These are phyloP conservation scores for Dinoponera quadriceps DNA, from an alignment of 1,140 invertebrate genomes.

Conservation along the genomic window DNA sequence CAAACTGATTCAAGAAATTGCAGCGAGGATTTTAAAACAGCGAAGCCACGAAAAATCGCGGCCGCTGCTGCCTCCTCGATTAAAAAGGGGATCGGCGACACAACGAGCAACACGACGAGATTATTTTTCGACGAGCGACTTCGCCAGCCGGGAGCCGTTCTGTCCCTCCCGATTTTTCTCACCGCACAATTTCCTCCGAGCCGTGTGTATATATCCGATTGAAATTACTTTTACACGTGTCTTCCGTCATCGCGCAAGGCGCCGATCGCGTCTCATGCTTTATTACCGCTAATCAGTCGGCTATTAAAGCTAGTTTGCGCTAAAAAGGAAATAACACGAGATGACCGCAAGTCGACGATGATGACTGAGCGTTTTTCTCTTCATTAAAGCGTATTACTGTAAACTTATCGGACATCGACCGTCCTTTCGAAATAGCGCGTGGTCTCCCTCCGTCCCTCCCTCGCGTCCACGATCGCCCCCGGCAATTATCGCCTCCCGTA, in stretches of 20 bases:
- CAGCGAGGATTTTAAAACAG: slow-evolving; percentile 58
- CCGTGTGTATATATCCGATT: background rate
- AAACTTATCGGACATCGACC: background rate
- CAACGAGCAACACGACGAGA: slow-evolving; percentile 24
- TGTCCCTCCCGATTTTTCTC: slow-evolving; percentile 48
- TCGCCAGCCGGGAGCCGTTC: slow-evolving; percentile 13
- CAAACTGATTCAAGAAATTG: slow-evolving; percentile 59
- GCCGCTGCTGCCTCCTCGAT: slow-evolving; percentile 40
- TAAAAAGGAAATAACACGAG: slow-evolving; percentile 32
- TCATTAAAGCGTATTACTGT: slow-evolving; percentile 10
- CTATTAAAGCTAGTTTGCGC: slow-evolving; percentile 46
- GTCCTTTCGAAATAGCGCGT: background rate
- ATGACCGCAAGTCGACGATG: slow-evolving; percentile 22
- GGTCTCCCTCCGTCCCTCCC: too few species aligned
- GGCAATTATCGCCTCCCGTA: slow-evolving; percentile 62
- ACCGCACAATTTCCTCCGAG: slow-evolving; percentile 48
- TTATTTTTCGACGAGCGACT: slow-evolving; percentile 58
- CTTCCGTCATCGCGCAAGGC: slow-evolving; percentile 44
- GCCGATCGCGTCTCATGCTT: slow-evolving; percentile 33
- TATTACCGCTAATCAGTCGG: slow-evolving; percentile 54
- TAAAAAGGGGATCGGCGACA: slow-evolving; percentile 43
- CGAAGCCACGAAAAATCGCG: slow-evolving; percentile 58
- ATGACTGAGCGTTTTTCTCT: slow-evolving; percentile 26
- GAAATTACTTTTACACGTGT: slow-evolving; percentile 58
- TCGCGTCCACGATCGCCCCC: background rate